A percentile compares a stretch with the other conserved stretches of the same genome.
These are phyloP conservation scores for Embiotoca jacksoni DNA, from an alignment of 2,113 vertebrate species.

Conservation along the genomic window DNA sequence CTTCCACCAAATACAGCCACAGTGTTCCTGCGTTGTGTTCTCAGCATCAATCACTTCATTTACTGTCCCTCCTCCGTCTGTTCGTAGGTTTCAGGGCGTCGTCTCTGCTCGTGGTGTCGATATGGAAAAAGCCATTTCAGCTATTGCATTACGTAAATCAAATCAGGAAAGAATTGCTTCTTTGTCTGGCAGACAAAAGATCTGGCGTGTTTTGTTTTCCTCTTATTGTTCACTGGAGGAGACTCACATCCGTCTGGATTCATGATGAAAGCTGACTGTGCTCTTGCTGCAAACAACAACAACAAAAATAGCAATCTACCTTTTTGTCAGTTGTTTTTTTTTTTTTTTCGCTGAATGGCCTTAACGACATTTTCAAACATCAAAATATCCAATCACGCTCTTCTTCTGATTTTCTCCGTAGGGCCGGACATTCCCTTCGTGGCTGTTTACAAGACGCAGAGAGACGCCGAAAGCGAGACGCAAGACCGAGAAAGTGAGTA, in stretches of 20 bases:
- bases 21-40: conserved; percentile 38
- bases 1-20: background rate
- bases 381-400: background rate
- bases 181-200: conserved; percentile 3
- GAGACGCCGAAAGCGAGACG: conserved; percentile 86
- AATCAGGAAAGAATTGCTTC: conserved; percentile 45
- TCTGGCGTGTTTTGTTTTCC: conserved; percentile 6
- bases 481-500: conserved; percentile 89
- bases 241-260: background rate
- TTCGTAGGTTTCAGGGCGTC: conserved; percentile 12
- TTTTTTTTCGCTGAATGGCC: too few species aligned
- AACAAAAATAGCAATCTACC: background rate
- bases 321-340: too few species aligned
- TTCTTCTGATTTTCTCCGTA: conserved; percentile 62
- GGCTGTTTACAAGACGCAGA: conserved; percentile 87
- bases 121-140: conserved; percentile 39
- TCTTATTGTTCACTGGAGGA: background rate
- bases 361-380: background rate
- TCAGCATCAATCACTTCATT: conserved; percentile 65
- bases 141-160: conserved; percentile 52
- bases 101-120: conserved; percentile 26
- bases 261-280: background rate
- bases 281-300: background rate
- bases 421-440: conserved; percentile 91
- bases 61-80: background rate